Base-by-base conservation (phyloP, 2,113 vertebrate genomes). In the Lota lota region DNA sequence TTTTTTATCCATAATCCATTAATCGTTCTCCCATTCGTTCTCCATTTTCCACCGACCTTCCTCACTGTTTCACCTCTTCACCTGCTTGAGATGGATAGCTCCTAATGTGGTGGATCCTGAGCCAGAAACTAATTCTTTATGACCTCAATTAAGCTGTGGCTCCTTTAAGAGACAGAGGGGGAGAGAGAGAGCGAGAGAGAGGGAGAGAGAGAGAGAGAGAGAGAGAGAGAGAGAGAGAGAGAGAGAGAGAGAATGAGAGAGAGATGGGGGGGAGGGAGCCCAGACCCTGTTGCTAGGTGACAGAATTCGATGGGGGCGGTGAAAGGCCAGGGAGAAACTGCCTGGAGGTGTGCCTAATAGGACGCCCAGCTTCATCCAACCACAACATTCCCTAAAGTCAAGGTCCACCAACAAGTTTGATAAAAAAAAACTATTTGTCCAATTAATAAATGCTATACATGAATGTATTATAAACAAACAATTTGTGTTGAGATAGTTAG, bases 281-380 rank as follows among this genome's bases (percentile, higher is more conserved):
- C 64, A 47, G 56, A 75, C 77, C 68, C 73, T 87, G 90, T 92
- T 92, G 90, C 91, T 90, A 88, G 81, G 91, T 85, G 86, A 92
- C 90, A 67, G 36, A 61, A 60, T 5, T 40, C 15, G 17, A 14
- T 18, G 53, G 53, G 53, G 53, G 53, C 56, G 33, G 77, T 74
- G 79, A 85, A 56, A 72, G 79, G 68, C 64, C 40, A 76, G 72
- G 64, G 68, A 82, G 78, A 79, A 68, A 71, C 79, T 61, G 78
- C 76, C 74, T 11, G 51, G 36, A 78, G 36, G 36, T 40, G 67
- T 79, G 79, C 63, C 22, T 67, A 59, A 60, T 77, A 2, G 36
- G 87, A 85, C 72, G 73, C 75, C 78, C n/a, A 4, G 53, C 62
- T 58, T 77, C 3, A 15, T 54, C 85, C 86, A 85, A 84, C 84